phyloP scores from a whole-genome alignment of 1,140 invertebrate genomes.

The Gonioctena quinquepunctata region DNA sequence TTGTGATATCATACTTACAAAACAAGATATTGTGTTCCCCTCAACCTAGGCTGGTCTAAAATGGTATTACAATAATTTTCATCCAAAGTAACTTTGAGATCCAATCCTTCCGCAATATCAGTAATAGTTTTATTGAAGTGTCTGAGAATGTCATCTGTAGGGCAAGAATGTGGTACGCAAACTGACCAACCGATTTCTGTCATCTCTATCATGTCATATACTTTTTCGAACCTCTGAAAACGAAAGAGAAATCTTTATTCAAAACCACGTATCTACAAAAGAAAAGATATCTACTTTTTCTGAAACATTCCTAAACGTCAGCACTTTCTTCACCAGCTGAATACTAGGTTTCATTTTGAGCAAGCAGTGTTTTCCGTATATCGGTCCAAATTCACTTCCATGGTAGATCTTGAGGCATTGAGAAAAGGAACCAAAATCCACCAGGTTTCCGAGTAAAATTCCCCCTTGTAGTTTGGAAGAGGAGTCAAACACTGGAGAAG shows the following conservation, averaged over 20 bases:
- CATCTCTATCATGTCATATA: neutral
- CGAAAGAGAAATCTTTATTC: neutral
- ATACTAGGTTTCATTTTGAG: conserved; percentile 31
- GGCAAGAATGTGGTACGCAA: conserved; percentile 41
- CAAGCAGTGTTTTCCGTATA: conserved; percentile 36
- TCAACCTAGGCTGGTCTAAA: conserved; percentile 25
- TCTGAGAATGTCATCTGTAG: conserved; percentile 22
- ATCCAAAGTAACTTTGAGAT: conserved; percentile 27
- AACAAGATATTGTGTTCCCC: neutral
- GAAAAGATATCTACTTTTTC: conserved; percentile 31
- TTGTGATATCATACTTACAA: too few relatives aligned
- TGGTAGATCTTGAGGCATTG: conserved; percentile 39
- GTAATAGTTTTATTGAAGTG: conserved; percentile 38
- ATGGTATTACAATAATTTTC: conserved; percentile 31
- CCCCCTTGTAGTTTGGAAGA: conserved; percentile 38
- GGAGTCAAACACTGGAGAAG: conserved; percentile 49
- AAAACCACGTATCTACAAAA: neutral
- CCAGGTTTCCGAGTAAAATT: conserved; percentile 35
- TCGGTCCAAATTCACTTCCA: conserved; percentile 27
- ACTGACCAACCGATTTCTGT: conserved; percentile 33
- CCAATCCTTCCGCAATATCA: conserved; percentile 34
- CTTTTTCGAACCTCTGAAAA: neutral
- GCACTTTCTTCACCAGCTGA: conserved; percentile 31
- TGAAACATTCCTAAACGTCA: conserved; percentile 32
- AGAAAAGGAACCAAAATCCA: conserved; percentile 35